Percentiles rank a stretch among this genome's conserved stretches.
phyloP scores from a whole-genome alignment of 1,140 invertebrate genomes.

The Oscheius sp. region DNA sequence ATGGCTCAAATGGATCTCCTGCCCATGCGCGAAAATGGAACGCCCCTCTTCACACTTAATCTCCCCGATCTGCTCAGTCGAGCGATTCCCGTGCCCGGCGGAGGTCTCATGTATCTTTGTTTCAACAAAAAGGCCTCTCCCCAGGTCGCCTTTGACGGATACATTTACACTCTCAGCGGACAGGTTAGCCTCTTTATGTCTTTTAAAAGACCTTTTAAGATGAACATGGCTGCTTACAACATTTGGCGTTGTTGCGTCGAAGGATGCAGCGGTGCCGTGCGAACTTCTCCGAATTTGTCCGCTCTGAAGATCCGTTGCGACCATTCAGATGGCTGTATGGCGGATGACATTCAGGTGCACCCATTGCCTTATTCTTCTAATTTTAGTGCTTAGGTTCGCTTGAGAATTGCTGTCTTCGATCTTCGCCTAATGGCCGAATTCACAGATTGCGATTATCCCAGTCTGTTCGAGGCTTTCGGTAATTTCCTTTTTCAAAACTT shows the following conservation, averaged over 20 bases:
- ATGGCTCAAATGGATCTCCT: neutral
- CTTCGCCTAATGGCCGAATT: constrained; percentile 14
- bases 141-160: constrained; percentile 17
- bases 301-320: neutral
- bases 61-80: constrained; percentile 18
- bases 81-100: neutral
- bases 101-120: neutral
- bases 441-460: neutral
- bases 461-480: neutral
- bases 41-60: constrained; percentile 5
- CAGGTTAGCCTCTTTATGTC: constrained; percentile 1
- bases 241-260: constrained; percentile 11
- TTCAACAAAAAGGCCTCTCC: constrained; percentile 20
- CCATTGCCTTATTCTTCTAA: neutral
- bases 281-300: constrained; percentile 13
- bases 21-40: neutral
- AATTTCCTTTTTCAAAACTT: neutral
- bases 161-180: constrained; percentile 17
- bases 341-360: constrained; percentile 2
- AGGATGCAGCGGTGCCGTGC: neutral
- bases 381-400: constrained; percentile 10
- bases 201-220: constrained; percentile 1
- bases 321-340: neutral
- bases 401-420: constrained; percentile 24
- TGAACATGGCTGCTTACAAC: neutral